These are phyloP conservation scores for Malacoraja senta DNA, from an alignment of 2,797 vertebrate species.

Conservation along the genomic window DNA sequence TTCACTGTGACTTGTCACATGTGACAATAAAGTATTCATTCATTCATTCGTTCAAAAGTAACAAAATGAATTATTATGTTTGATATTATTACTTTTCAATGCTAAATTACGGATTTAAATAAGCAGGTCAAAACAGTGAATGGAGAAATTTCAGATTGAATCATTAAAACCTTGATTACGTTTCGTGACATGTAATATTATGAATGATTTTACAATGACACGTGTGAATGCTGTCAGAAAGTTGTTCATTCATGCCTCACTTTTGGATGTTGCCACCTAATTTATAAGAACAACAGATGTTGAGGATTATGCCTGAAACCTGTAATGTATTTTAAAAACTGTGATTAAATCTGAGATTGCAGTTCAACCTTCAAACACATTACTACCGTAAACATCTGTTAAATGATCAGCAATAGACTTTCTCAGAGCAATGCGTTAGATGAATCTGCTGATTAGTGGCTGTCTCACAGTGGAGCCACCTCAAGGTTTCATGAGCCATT, in stretches of 20 bases:
- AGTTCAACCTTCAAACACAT: not conserved
- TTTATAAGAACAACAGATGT: not conserved
- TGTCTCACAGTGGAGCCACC: not conserved
- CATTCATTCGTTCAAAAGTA: not conserved
- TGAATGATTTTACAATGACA: not conserved
- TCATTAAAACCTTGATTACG: not conserved
- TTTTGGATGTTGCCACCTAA: not conserved
- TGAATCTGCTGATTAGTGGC: not conserved
- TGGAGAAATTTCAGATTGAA: not conserved
- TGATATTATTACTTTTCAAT: not conserved
- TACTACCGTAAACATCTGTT: not conserved
- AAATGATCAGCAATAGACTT: not conserved
- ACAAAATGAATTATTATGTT: not conserved
- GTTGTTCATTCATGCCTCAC: not conserved
- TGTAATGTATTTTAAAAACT: constrained; percentile 1
- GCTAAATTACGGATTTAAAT: not conserved
- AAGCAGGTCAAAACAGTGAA: not conserved
- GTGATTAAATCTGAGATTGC: not conserved
- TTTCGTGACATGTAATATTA: not conserved
- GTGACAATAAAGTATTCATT: no score
- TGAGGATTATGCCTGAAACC: not conserved
- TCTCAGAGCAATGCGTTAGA: not conserved
- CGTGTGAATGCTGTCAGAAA: not conserved
- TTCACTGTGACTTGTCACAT: no score
- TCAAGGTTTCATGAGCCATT: not conserved